phyloP scores from a whole-genome alignment of 2,888 invertebrate species.

The Cotesia congregata region DNA sequence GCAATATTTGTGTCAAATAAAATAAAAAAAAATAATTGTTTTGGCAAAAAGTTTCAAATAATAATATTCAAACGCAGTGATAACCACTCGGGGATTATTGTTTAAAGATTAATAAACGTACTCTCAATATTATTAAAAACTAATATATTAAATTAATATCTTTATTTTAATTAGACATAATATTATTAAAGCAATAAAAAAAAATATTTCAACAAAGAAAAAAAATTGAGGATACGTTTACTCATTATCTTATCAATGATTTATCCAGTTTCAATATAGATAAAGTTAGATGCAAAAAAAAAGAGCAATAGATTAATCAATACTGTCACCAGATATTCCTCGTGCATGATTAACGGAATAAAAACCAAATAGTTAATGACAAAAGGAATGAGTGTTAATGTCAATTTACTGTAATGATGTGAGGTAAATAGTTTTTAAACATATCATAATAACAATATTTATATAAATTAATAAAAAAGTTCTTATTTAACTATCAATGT shows the following conservation, averaged over 20 bases:
- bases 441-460: background rate
- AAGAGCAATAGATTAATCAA: conserved; percentile 16
- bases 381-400: conserved; percentile 13
- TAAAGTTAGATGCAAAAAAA: background rate
- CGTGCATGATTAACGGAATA: conserved; percentile 54
- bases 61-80: background rate
- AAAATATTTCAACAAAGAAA: background rate
- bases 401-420: background rate
- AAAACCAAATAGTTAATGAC: conserved; percentile 16
- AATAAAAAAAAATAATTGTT: background rate
- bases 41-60: background rate
- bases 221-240: background rate
- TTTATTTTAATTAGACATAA: too few species aligned
- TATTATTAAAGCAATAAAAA: background rate
- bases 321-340: conserved; percentile 66
- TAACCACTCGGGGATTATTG: background rate
- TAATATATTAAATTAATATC: too few species aligned
- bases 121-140: background rate
- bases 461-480: conserved; percentile 25
- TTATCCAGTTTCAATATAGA: background rate
- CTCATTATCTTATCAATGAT: background rate
- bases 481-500: conserved; percentile 26
- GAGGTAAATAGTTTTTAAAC: background rate
- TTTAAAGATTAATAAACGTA: background rate
- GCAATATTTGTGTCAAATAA: background rate